Conservation (phyloP, 2,888 invertebrate genomes). For the Caenorhabditis macrosperma region DNA sequence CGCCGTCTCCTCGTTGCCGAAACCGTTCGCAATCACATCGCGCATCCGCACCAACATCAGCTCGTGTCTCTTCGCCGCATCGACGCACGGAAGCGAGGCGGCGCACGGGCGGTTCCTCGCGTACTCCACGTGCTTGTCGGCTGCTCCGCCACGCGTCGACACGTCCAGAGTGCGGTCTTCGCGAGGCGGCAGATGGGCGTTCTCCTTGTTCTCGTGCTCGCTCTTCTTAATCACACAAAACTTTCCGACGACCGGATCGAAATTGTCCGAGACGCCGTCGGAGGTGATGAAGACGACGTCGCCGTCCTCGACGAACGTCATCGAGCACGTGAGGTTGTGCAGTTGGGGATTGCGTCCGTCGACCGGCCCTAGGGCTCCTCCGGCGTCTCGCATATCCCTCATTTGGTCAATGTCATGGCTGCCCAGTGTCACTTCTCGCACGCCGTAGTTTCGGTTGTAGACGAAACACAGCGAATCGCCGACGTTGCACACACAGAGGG, state of each 20-base stretch:
- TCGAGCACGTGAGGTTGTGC: constrained; percentile 88
- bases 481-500: constrained; percentile 91
- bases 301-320: constrained; percentile 87
- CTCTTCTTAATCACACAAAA: constrained; percentile 84
- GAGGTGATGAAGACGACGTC: constrained; percentile 91
- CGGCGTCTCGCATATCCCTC: constrained; percentile 91
- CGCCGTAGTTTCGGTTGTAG: constrained; percentile 87
- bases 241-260: constrained; percentile 92
- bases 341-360: constrained; percentile 90
- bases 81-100: constrained; percentile 84
- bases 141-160: constrained; percentile 56
- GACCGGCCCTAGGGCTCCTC: constrained; percentile 91
- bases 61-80: constrained; percentile 86
- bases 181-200: constrained; percentile 60
- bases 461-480: constrained; percentile 93
- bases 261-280: constrained; percentile 93
- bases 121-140: constrained; percentile 61
- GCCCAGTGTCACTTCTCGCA: constrained; percentile 84
- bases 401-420: constrained; percentile 90
- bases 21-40: constrained; percentile 86
- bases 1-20: constrained; percentile 74
- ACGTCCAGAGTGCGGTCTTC: constrained; percentile 64
- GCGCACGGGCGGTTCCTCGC: constrained; percentile 70
- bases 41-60: constrained; percentile 83
- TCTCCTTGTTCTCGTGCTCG: constrained; percentile 68